Base-by-base conservation (phyloP, 2,888 invertebrate species). In the Platycheirus albimanus region DNA sequence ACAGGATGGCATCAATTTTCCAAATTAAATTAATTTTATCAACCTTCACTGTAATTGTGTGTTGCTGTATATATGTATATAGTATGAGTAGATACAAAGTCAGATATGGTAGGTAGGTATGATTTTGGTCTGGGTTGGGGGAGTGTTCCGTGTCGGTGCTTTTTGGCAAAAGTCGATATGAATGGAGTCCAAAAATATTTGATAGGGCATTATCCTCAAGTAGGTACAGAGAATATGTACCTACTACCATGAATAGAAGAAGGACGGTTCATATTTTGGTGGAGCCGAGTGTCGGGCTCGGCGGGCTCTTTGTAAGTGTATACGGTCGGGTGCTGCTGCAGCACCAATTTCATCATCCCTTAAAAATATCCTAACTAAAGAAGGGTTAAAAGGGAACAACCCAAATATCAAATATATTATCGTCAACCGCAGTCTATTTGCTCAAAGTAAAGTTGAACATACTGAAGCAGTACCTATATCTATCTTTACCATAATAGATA, bases 171-270 rank as follows among this genome's bases (percentile, higher is more conserved):
- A 54, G 71, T 58, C 71, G 71, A 76, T 81, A 43, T 67, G 81
- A 81, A 81, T 77, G 71, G 81, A 81, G 81, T 81, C 81, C 81
- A 81, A 81, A 81, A 81, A 77, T 81, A 19, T 77, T 81, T 77
- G 81, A 81, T 81, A 81, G 81, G 77, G 77, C 77, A 81, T 81
- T 81, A 81, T 81, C 81, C 81, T 81, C 77, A 71, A 71, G 81
- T 76, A n/a, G n/a, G 80, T 77, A 77, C 76, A 61, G 47, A 69
- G 19, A 56, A 41, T 52, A 38, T 64, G 63, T 49, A n/a, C 36
- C 24, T 38, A 33, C 28, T 67, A 30, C 47, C n/a, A 45, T 66
- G 63, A 58, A 72, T 49, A 49, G 33, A 72, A 49, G 33, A 72
- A 28, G 47, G 47, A 58, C 52, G 30, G 20, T 15, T 13, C 17